These are phyloP conservation scores for Periophthalmus magnuspinnatus DNA, from an alignment of 2,797 vertebrate genomes.

Conservation along the genomic window DNA sequence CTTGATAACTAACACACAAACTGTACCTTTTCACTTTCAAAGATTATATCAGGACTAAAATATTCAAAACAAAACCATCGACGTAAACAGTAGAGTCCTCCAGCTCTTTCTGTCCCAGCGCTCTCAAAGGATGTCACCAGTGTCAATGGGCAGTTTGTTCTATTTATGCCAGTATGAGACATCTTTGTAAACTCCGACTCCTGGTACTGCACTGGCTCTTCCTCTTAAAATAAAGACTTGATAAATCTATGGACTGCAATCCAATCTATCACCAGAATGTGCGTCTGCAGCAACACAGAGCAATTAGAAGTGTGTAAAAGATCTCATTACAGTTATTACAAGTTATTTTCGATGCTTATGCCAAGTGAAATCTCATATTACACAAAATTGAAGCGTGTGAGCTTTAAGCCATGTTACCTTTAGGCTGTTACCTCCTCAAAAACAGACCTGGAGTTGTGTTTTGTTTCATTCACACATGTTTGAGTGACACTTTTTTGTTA, in stretches of 20 bases:
- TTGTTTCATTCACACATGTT: too few relatives aligned
- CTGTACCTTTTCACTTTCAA: neutral
- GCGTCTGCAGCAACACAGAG: too few relatives aligned
- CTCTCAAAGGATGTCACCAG: conserved; percentile 12
- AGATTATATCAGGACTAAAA: neutral
- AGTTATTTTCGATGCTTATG: too few relatives aligned
- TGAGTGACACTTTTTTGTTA: too few relatives aligned
- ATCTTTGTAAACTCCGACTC: conserved; percentile 5
- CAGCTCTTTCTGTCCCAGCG: neutral
- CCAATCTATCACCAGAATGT: neutral
- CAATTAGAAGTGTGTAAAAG: too few relatives aligned
- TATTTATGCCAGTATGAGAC: conserved; percentile 7
- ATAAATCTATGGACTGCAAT: neutral
- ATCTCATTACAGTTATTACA: too few relatives aligned
- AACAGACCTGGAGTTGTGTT: too few relatives aligned
- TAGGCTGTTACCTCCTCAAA: too few relatives aligned
- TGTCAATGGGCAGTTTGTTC: conserved; percentile 13
- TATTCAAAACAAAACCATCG: neutral
- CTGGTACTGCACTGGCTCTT: conserved; percentile 2
- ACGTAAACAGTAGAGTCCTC: neutral
- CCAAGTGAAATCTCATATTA: too few relatives aligned
- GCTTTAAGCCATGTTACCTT: too few relatives aligned
- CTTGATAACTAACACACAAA: neutral
- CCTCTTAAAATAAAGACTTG: neutral
- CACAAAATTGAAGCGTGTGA: too few relatives aligned